Conservation (phyloP, 2,888 invertebrate species). For the Euplagia quadripunctaria region DNA sequence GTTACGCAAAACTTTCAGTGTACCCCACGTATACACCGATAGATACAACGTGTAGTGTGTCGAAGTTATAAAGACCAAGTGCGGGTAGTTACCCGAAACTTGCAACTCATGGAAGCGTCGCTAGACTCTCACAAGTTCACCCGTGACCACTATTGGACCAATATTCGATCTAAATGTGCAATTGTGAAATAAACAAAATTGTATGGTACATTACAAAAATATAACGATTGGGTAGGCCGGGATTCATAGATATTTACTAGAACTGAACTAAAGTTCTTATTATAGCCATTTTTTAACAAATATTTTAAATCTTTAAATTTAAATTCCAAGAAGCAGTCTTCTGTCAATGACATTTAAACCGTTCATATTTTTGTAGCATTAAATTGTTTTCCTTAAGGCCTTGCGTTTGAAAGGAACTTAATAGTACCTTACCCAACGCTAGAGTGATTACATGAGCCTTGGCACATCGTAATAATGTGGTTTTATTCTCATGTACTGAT, state of each 20-base stretch:
- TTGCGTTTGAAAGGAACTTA: slow-evolving; percentile 41
- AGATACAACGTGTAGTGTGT: too few species aligned
- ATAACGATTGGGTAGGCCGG: too few species aligned
- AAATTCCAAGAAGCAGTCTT: background rate
- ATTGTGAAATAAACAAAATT: too few species aligned
- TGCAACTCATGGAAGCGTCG: too few species aligned
- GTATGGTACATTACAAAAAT: too few species aligned
- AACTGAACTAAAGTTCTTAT: background rate
- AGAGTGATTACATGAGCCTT: slow-evolving; percentile 53
- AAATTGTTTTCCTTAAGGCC: slow-evolving; percentile 23
- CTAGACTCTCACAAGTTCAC: too few species aligned
- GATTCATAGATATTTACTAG: background rate
- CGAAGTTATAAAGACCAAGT: too few species aligned
- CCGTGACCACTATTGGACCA: too few species aligned
- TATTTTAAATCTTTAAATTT: background rate
- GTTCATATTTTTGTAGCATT: slow-evolving; percentile 9
- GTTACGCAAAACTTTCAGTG: too few species aligned
- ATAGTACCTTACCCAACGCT: slow-evolving; percentile 39
- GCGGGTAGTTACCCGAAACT: too few species aligned
- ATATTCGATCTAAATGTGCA: too few species aligned
- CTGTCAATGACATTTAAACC: background rate
- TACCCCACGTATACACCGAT: too few species aligned
- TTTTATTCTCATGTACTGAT: slow-evolving; percentile 64
- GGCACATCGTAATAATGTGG: slow-evolving; percentile 60
- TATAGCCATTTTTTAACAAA: background rate